Evolutionary conservation across 2,113 vertebrate species (phyloP).

Genomic region (Indri indri): DNA sequence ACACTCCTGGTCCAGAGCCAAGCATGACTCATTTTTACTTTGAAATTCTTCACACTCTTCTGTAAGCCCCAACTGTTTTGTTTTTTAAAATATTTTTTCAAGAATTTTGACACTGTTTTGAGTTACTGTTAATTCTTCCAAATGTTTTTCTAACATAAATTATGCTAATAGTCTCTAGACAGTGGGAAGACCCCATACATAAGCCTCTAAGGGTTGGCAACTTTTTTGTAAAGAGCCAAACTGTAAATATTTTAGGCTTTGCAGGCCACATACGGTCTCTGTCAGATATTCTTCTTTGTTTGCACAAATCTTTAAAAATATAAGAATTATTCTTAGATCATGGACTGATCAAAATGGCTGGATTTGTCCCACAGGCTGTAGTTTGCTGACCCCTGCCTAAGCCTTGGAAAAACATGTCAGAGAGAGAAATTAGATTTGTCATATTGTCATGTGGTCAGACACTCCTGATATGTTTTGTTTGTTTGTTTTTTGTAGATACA

Average conservation of each 20-base stretch:
- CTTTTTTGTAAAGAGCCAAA: not conserved
- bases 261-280: not conserved
- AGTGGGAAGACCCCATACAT: not conserved
- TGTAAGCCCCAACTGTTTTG: not conserved
- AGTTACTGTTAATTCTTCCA: not conserved
- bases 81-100: not conserved
- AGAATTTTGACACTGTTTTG: not conserved
- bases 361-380: not conserved
- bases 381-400: not conserved
- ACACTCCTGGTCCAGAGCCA: not conserved
- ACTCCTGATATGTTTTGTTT: not conserved
- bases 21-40: not conserved
- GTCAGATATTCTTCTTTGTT: not conserved
- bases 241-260: not conserved
- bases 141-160: not conserved
- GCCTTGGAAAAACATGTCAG: not conserved
- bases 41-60: not conserved
- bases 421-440: not conserved
- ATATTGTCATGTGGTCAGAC: fast-evolving
- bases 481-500: too few species aligned
- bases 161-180: not conserved
- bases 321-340: not conserved
- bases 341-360: not conserved
- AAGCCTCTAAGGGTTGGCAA: not conserved
- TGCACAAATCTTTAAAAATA: not conserved